phyloP scores from a whole-genome alignment of 2,113 vertebrate genomes.

The Hippoglossus stenolepis region DNA sequence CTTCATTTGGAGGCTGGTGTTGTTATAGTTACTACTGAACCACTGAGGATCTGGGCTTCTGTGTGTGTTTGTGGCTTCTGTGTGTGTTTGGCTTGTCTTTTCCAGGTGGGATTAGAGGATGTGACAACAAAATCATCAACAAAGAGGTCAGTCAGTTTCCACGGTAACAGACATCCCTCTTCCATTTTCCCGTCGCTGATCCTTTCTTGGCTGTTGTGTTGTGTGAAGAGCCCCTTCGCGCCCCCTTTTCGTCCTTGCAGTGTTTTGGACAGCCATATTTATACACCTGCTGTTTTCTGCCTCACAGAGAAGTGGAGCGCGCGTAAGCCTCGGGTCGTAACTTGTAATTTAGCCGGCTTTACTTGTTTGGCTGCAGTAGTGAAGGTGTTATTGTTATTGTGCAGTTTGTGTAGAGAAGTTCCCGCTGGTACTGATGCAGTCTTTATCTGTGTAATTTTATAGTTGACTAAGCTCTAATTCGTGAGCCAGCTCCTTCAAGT shows the following conservation, averaged over 20 bases:
- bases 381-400: conserved; percentile 36
- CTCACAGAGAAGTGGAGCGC: conserved; percentile 47
- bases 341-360: conserved; percentile 56
- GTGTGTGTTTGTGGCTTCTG: conserved; percentile 15
- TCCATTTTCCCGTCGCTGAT: conserved; percentile 29
- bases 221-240: conserved; percentile 47
- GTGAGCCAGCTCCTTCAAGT: background rate
- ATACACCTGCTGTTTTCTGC: conserved; percentile 76
- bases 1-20: conserved; percentile 60
- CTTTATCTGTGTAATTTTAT: conserved; percentile 37
- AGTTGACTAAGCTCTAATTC: conserved; percentile 12
- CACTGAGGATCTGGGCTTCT: conserved; percentile 48
- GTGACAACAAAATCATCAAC: conserved; percentile 63
- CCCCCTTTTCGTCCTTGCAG: conserved; percentile 46
- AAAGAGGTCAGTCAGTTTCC: conserved; percentile 74
- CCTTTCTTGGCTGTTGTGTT: conserved; percentile 35
- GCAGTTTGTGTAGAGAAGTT: conserved; percentile 30
- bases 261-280: conserved; percentile 59
- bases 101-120: conserved; percentile 75
- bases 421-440: conserved; percentile 5
- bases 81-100: conserved; percentile 63
- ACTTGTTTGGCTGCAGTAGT: conserved; percentile 33
- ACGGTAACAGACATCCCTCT: conserved; percentile 66
- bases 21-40: conserved; percentile 60
- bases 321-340: conserved; percentile 50